A percentile compares a stretch with the other conserved stretches of the same genome.
phyloP scores from a whole-genome alignment of 1,140 invertebrate genomes.

The Caenorhabditis latens region DNA sequence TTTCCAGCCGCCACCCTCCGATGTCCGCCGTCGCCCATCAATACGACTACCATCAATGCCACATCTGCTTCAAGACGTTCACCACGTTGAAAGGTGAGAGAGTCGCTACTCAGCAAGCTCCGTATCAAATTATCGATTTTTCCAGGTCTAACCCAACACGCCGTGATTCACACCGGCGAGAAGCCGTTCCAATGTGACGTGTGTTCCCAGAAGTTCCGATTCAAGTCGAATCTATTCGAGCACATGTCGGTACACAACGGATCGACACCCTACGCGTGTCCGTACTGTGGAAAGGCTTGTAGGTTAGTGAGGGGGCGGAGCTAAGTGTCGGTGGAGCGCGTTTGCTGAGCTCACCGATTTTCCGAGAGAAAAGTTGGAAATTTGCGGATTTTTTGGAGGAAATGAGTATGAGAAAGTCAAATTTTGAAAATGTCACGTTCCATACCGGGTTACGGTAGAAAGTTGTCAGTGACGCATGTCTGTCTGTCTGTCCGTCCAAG shows the following conservation, averaged over 20 bases:
- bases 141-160: conserved; percentile 72
- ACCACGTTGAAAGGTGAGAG: conserved; percentile 77
- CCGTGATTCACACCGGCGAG: conserved; percentile 81
- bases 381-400: too few relatives aligned
- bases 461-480: too few relatives aligned
- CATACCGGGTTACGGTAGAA: too few relatives aligned
- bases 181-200: conserved; percentile 83
- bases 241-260: conserved; percentile 86
- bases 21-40: too few relatives aligned
- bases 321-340: too few relatives aligned
- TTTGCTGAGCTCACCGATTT: too few relatives aligned
- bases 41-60: conserved; percentile 71
- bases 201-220: conserved; percentile 83
- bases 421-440: too few relatives aligned
- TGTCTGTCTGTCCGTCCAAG: too few relatives aligned
- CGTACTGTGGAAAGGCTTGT: conserved; percentile 71
- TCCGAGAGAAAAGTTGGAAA: too few relatives aligned
- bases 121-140: background rate
- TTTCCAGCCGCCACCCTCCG: too few relatives aligned
- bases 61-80: conserved; percentile 77
- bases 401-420: too few relatives aligned
- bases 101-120: background rate
- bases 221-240: conserved; percentile 85
- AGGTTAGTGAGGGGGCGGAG: conserved; percentile 34
- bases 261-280: conserved; percentile 64